Evolutionary conservation across 1,140 invertebrate genomes (phyloP).

Genomic region (Monochamus saltuarius): DNA sequence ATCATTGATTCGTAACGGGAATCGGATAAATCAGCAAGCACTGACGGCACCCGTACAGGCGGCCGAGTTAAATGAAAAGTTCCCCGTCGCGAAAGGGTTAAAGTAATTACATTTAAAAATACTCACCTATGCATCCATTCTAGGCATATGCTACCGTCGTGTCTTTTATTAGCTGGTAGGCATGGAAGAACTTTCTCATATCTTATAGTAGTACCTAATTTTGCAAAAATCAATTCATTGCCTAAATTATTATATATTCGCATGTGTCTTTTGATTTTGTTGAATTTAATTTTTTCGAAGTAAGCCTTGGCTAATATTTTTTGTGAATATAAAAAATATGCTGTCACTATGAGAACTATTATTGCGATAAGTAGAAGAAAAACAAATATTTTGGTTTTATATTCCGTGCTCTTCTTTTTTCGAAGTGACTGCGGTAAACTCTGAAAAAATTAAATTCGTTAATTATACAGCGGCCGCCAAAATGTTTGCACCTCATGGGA

Average conservation of each 20-base stretch:
- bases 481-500: background rate
- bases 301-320: constrained; percentile 78
- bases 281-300: constrained; percentile 82
- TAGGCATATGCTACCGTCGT: constrained; percentile 67
- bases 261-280: constrained; percentile 73
- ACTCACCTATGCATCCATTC: constrained; percentile 70
- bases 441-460: constrained; percentile 38
- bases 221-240: constrained; percentile 69
- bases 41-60: too few species aligned
- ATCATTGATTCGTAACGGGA: too few species aligned
- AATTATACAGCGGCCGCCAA: background rate
- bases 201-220: constrained; percentile 62
- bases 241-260: constrained; percentile 71
- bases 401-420: constrained; percentile 64
- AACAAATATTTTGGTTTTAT: constrained; percentile 78
- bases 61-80: too few species aligned
- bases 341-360: constrained; percentile 77
- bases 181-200: constrained; percentile 70
- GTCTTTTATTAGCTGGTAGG: constrained; percentile 60
- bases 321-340: constrained; percentile 79
- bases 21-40: too few species aligned
- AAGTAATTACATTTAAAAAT: constrained; percentile 4
- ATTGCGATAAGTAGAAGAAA: constrained; percentile 77
- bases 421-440: constrained; percentile 56
- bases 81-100: too few species aligned